Conservation (phyloP, 1,140 invertebrate species). For the Trinorchestia longiramus region DNA sequence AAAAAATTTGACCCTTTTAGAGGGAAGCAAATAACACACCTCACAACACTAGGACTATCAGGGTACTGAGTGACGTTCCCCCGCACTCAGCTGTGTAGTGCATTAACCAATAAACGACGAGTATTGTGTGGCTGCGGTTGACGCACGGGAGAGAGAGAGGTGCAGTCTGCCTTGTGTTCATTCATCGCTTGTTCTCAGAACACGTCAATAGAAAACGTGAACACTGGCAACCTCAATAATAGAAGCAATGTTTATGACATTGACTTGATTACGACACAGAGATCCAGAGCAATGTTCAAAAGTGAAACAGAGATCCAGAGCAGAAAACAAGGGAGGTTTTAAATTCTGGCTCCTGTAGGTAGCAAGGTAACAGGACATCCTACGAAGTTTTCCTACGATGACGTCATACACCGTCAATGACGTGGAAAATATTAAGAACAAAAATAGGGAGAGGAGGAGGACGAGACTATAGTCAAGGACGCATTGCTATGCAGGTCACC, state of each 20-base stretch:
- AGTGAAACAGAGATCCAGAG: background rate
- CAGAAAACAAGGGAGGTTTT: background rate
- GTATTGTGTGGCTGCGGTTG: background rate
- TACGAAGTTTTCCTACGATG: background rate
- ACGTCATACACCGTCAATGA: background rate
- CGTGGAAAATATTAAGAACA: background rate
- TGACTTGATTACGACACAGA: background rate
- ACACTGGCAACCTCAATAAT: background rate
- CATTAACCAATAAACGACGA: background rate
- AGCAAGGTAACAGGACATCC: background rate
- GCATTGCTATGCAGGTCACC: background rate
- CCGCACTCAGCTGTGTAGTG: background rate
- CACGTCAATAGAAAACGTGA: background rate
- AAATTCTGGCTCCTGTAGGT: background rate
- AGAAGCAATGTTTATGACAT: background rate
- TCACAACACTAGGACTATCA: background rate
- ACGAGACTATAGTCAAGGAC: background rate
- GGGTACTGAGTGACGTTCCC: background rate
- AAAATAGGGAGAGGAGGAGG: background rate
- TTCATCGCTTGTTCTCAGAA: background rate
- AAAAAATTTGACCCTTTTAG: background rate
- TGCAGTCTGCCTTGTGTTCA: background rate
- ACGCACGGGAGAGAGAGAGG: background rate
- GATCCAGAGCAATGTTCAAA: background rate
- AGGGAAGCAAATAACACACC: background rate